Percentiles rank a stretch among this genome's conserved stretches.
These are phyloP conservation scores for Erpornis zantholeuca DNA, from an alignment of 2,113 vertebrate genomes.

Conservation along the genomic window DNA sequence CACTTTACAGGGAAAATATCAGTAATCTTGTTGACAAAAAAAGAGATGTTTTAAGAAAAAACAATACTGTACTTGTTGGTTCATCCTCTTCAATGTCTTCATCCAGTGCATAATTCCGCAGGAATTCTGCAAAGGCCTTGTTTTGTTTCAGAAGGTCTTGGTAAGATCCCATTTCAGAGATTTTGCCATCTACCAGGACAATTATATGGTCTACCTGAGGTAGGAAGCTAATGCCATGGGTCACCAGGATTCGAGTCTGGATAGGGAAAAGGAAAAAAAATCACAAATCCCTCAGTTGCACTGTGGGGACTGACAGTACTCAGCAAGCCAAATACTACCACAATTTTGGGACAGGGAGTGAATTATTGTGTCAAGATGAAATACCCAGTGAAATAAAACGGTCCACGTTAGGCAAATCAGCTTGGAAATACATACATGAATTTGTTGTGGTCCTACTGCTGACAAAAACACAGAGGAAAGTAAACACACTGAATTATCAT, in stretches of 20 bases:
- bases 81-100: constrained; percentile 82
- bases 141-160: constrained; percentile 85
- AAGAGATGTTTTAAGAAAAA: neutral
- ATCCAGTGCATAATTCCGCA: constrained; percentile 85
- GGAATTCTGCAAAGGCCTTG: constrained; percentile 89
- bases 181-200: constrained; percentile 85
- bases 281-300: neutral
- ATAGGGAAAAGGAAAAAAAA: neutral
- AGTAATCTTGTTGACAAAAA: neutral
- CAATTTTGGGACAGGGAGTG: neutral
- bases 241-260: constrained; percentile 93
- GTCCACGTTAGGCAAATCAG: neutral
- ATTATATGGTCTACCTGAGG: constrained; percentile 90
- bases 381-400: neutral
- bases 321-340: neutral
- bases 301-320: neutral
- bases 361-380: neutral
- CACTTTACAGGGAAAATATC: neutral
- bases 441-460: neutral
- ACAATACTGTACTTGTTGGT: constrained; percentile 64
- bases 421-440: neutral
- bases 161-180: constrained; percentile 93
- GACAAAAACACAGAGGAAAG: neutral
- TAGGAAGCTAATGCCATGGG: constrained; percentile 91
- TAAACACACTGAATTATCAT: neutral